Evolutionary conservation across 2,113 vertebrate genomes (phyloP).

Genomic region (Mystacornis crossleyi): DNA sequence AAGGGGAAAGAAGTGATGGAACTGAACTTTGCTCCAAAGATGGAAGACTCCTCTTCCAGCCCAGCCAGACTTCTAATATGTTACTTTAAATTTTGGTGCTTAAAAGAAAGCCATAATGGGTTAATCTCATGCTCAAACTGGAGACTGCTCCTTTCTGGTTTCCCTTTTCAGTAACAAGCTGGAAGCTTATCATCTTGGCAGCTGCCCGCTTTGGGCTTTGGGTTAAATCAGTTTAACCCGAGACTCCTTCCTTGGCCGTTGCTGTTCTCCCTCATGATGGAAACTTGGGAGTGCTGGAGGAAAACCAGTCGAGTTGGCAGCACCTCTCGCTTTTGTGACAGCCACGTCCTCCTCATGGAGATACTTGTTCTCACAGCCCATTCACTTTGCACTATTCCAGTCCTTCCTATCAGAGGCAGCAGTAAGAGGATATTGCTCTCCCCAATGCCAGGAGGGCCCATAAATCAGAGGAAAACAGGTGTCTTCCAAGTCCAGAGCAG

Average conservation of each 20-base stretch:
- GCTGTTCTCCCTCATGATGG: background rate
- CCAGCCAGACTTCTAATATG: background rate
- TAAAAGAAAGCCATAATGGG: background rate
- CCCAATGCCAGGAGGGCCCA: background rate
- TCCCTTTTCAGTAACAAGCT: background rate
- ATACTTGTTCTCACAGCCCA: background rate
- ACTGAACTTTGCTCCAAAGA: background rate
- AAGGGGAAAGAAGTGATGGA: background rate
- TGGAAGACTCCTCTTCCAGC: background rate
- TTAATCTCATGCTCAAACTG: background rate
- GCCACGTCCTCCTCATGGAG: background rate
- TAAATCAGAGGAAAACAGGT: constrained; percentile 62
- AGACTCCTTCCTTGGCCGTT: background rate
- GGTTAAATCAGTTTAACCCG: background rate
- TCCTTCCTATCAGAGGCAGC: background rate
- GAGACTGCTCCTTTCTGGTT: background rate
- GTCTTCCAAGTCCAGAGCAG: constrained; percentile 4
- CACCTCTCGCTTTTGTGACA: background rate
- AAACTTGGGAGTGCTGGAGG: background rate
- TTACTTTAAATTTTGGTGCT: background rate
- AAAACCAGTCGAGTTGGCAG: background rate
- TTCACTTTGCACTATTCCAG: background rate
- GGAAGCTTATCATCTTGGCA: background rate
- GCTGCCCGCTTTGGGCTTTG: background rate
- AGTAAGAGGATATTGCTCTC: constrained; percentile 1